phyloP scores from a whole-genome alignment of 2,888 invertebrate species.

The Nemapogon koenigi region DNA sequence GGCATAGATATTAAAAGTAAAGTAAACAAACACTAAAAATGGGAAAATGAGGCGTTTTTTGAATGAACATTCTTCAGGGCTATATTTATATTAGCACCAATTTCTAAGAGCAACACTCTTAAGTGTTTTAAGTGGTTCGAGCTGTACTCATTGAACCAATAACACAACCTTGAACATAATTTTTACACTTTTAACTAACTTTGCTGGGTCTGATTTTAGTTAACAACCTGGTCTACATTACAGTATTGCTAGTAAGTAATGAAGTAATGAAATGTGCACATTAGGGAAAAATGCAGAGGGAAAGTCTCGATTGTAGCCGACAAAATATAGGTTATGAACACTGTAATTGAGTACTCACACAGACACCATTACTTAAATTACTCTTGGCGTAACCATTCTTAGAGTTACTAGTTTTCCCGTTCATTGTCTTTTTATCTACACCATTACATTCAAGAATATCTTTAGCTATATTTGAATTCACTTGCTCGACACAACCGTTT shows the following conservation, averaged over 20 bases:
- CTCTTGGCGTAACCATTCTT: slow-evolving; percentile 37
- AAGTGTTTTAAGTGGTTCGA: slow-evolving; percentile 3
- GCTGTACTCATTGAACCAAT: slow-evolving; percentile 4
- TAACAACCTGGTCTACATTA: no score
- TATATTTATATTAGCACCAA: slow-evolving; percentile 2
- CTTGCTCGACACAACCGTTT: slow-evolving; percentile 24
- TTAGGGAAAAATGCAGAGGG: no score
- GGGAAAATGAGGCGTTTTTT: no score
- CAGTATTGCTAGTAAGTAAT: no score
- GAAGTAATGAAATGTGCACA: no score
- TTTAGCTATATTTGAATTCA: slow-evolving; percentile 19
- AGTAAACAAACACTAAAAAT: background rate
- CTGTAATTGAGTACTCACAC: slow-evolving; percentile 36
- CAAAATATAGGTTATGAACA: slow-evolving; percentile 19
- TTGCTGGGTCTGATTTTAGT: no score
- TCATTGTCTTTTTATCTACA: slow-evolving; percentile 24
- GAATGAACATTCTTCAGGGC: background rate
- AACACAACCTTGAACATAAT: slow-evolving; percentile 6
- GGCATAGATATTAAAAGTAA: background rate
- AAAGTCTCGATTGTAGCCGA: slow-evolving; percentile 10
- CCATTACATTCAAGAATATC: slow-evolving; percentile 27
- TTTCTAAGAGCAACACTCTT: no score
- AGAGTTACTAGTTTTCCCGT: slow-evolving; percentile 30
- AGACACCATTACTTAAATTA: slow-evolving; percentile 28
- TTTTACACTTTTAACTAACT: background rate